These are phyloP conservation scores for Cyprinodon brontotheroides DNA, from an alignment of 2,113 vertebrate species.

Conservation along the genomic window DNA sequence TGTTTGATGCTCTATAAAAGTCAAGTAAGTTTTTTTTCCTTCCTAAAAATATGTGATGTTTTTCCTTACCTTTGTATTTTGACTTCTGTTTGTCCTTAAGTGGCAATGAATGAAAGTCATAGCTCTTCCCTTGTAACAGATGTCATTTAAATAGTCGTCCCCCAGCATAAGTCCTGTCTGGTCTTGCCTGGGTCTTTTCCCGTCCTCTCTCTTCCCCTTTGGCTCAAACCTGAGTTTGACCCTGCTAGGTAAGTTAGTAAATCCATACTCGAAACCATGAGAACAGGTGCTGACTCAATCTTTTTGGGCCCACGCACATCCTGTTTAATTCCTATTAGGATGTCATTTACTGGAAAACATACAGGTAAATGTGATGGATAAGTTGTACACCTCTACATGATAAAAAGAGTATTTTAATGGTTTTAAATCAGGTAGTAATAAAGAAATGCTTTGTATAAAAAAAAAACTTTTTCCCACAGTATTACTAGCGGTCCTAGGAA, in stretches of 20 bases:
- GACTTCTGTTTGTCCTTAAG: neutral
- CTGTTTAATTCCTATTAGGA: neutral
- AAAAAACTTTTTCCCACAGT: no score
- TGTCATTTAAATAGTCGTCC: conserved; percentile 51
- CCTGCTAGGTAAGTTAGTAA: neutral
- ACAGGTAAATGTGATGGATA: neutral
- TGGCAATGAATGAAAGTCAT: neutral
- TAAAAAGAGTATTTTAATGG: neutral
- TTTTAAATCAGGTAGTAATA: neutral
- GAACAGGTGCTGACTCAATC: conserved; percentile 13
- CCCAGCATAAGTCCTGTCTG: conserved; percentile 8
- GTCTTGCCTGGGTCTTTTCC: conserved; percentile 1
- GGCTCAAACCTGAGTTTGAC: conserved; percentile 26
- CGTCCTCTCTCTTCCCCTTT: conserved; percentile 13
- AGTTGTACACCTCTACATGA: neutral
- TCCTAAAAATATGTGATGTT: neutral
- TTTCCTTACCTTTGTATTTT: conserved; percentile 39
- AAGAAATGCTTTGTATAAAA: neutral
- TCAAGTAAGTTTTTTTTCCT: neutral
- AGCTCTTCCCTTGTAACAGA: neutral
- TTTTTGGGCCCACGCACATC: neutral
- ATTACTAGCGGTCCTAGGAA: no score
- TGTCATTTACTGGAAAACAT: conserved; percentile 2
- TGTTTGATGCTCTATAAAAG: neutral
- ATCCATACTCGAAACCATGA: neutral